phyloP scores from a whole-genome alignment of 2,888 invertebrate species.

The Melipona beecheii region DNA sequence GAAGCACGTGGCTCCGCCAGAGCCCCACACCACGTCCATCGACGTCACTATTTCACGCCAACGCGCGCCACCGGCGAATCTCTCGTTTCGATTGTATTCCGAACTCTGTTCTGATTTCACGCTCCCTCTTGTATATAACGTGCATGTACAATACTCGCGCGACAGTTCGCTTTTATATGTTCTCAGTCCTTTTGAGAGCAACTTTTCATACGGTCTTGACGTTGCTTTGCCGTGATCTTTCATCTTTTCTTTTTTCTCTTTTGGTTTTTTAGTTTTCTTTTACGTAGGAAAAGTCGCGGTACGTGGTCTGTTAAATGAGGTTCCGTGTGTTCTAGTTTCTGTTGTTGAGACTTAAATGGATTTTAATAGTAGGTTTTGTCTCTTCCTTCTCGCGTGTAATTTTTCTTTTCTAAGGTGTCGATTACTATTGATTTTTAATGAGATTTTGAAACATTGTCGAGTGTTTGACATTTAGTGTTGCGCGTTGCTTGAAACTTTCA shows the following conservation, averaged over 20 bases:
- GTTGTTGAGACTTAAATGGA: too few species aligned
- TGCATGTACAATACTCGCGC: background rate
- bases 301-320: too few species aligned
- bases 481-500: too few species aligned
- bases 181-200: constrained; percentile 32
- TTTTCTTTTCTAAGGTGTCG: too few species aligned
- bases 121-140: constrained; percentile 2
- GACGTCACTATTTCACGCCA: constrained; percentile 39
- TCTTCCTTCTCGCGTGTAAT: too few species aligned
- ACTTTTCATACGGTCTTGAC: constrained; percentile 26
- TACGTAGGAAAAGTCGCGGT: too few species aligned
- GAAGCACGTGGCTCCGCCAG: constrained; percentile 65
- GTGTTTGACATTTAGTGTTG: too few species aligned
- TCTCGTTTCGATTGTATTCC: constrained; percentile 9
- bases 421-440: too few species aligned
- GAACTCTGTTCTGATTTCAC: background rate
- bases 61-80: constrained; percentile 25
- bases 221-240: background rate
- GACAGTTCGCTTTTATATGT: constrained; percentile 7
- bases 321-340: too few species aligned
- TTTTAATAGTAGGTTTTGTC: too few species aligned
- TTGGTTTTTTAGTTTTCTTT: too few species aligned
- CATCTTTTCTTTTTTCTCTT: background rate
- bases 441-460: too few species aligned
- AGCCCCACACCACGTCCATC: constrained; percentile 22